These are phyloP conservation scores for Rhabdomys pumilio DNA, from an alignment of 2,797 vertebrate species.

Conservation along the genomic window DNA sequence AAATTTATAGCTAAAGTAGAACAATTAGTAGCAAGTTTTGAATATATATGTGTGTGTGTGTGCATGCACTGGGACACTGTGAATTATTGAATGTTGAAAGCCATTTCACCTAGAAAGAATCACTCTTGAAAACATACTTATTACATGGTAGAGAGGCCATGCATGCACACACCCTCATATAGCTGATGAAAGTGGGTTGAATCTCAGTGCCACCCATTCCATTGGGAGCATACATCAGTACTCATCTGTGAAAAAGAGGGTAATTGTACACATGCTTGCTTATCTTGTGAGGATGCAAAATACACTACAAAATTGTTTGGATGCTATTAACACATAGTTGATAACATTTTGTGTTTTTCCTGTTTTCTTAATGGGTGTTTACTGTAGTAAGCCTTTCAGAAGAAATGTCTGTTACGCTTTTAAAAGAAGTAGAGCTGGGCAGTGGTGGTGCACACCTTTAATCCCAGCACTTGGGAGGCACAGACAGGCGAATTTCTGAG, in stretches of 20 bases:
- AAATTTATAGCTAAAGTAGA: background rate
- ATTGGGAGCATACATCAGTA: background rate
- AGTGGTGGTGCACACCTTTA: no score
- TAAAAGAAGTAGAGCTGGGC: background rate
- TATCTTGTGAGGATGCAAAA: slow-evolving; percentile 39
- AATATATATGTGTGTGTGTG: background rate
- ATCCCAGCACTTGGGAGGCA: no score
- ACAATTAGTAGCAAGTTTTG: slow-evolving; percentile 23
- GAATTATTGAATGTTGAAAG: background rate
- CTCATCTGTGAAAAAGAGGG: slow-evolving; percentile 6
- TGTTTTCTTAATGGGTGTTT: background rate
- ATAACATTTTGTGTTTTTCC: background rate
- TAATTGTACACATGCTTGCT: background rate
- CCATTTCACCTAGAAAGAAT: background rate
- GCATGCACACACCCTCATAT: background rate
- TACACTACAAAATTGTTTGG: background rate
- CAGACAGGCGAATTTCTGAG: no score
- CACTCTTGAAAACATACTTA: background rate
- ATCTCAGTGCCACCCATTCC: background rate
- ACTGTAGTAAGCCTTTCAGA: background rate
- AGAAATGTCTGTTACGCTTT: slow-evolving; percentile 1
- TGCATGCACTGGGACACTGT: background rate
- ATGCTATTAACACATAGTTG: background rate
- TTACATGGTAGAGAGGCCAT: no score
- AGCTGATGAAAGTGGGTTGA: background rate